Base-by-base conservation (phyloP, 1,140 invertebrate species). In the Apis cerana region DNA sequence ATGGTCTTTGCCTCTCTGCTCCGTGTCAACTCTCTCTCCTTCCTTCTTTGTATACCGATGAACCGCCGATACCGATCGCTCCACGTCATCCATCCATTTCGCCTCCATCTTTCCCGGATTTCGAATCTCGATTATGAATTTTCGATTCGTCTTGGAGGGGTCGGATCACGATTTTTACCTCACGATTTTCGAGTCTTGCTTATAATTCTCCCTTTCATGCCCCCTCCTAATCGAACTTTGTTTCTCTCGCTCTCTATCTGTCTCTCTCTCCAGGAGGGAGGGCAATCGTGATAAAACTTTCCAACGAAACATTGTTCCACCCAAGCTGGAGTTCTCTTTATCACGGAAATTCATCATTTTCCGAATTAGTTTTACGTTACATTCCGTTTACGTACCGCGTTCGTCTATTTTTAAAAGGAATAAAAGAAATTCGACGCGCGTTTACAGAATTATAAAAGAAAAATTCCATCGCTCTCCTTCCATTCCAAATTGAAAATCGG, bases 1-100 rank as follows among this genome's bases (percentile, higher is more conserved):
- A 94, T 94, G 93, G 89, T 93, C 89, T 88, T 89, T 83, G 76
- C 79, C 33, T 80, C 71, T 85, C 74, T 78, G 67, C 74, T 70
- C 50, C 43, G 5, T 27, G 75, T 59, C 61, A 52, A 23, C 27
- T 17, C 59, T 61, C 69, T 54, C n/a, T 70, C 68, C n/a, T 27
- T 48, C 4, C 21, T 72, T 79, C 88, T 91, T 88, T 93, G 92
- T 93, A 93, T 93, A 91, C 90, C 92, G 91, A 94, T 94, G 91
- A 92, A 91, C 82, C 77, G 71, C 59, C 80, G 78, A 86, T 86
- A 79, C 27, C 80, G 85, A 88, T 89, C 15, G 43, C 65, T 65
- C 27, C 27, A 27, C 27, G 27, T 43, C 33, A 43, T 43, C 33
- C 33, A 5, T 43, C 33, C 33, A 43, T 43, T 43, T 43, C 33